Evolutionary conservation across 1,140 invertebrate genomes (phyloP).

Genomic region (Pseudoatta argentina): DNA sequence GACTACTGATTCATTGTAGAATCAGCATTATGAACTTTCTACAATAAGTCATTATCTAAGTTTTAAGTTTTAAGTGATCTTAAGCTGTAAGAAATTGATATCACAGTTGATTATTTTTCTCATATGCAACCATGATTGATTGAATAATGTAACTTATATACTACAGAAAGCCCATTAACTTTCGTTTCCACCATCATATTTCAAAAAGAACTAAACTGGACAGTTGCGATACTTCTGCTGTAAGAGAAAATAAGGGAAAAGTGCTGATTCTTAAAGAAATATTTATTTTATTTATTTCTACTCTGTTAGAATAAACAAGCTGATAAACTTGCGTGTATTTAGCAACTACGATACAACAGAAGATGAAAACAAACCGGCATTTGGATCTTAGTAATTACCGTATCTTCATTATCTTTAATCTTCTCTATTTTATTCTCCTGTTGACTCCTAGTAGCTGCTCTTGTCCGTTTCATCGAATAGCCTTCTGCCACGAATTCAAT

Average conservation of each 20-base stretch:
- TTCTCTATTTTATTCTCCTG: not conserved
- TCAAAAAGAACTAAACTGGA: no score
- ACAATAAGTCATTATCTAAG: no score
- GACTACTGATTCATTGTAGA: no score
- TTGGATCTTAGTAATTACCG: not conserved
- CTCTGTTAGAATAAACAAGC: not conserved
- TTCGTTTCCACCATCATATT: no score
- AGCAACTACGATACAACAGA: not conserved
- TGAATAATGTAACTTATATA: no score
- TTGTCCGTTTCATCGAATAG: constrained; percentile 35
- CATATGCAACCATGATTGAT: no score
- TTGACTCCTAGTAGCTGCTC: not conserved
- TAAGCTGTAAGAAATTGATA: no score
- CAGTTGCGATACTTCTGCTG: no score
- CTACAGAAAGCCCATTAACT: no score
- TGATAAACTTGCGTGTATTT: not conserved
- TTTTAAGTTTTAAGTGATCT: no score
- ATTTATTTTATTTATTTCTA: not conserved
- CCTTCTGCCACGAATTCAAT: not conserved
- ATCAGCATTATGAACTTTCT: no score
- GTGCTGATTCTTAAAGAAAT: not conserved
- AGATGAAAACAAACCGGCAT: constrained; percentile 29
- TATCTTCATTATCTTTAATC: not conserved
- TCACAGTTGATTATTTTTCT: no score
- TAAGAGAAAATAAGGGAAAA: not conserved